Evolutionary conservation across 2,888 invertebrate species (phyloP).

Genomic region (Protodeltote pygarga): DNA sequence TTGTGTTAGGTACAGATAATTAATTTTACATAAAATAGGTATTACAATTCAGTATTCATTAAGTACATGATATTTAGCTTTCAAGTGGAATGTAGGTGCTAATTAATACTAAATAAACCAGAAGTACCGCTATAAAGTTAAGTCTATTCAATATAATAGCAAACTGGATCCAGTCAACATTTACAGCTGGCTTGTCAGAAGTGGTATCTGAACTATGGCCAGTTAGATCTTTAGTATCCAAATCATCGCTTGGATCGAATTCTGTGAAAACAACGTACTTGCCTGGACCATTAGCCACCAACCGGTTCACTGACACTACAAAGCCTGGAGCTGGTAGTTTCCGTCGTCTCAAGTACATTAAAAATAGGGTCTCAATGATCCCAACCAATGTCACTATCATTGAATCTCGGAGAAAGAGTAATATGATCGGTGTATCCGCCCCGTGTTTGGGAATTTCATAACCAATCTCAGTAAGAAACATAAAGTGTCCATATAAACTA

Average conservation of each 20-base stretch:
- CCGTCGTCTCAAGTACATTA: conserved; percentile 70
- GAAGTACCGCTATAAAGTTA: conserved; percentile 62
- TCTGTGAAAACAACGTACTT: conserved; percentile 79
- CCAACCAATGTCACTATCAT: conserved; percentile 74
- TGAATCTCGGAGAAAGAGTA: conserved; percentile 78
- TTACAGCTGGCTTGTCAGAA: conserved; percentile 48
- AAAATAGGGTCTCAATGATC: conserved; percentile 69
- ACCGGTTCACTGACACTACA: conserved; percentile 65
- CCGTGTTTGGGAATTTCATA: conserved; percentile 88
- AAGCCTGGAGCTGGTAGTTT: conserved; percentile 67
- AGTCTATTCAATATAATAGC: conserved; percentile 74
- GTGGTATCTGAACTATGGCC: conserved; percentile 55
- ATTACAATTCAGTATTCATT: not conserved
- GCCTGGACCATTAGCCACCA: conserved; percentile 70
- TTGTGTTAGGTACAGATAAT: not conserved
- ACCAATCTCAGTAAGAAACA: conserved; percentile 87
- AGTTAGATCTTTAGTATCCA: conserved; percentile 58
- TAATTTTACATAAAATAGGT: not conserved
- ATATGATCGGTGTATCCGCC: conserved; percentile 85
- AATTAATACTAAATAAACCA: conserved; percentile 74
- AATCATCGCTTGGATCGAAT: conserved; percentile 70
- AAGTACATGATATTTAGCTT: conserved; percentile 25
- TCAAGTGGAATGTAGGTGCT: conserved; percentile 72
- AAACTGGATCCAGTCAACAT: conserved; percentile 75
- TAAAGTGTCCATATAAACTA: conserved; percentile 88